A percentile compares a stretch with the other conserved stretches of the same genome.
These are phyloP conservation scores for Rhinoptilus africanus DNA, from an alignment of 2,113 vertebrate species.

Conservation along the genomic window DNA sequence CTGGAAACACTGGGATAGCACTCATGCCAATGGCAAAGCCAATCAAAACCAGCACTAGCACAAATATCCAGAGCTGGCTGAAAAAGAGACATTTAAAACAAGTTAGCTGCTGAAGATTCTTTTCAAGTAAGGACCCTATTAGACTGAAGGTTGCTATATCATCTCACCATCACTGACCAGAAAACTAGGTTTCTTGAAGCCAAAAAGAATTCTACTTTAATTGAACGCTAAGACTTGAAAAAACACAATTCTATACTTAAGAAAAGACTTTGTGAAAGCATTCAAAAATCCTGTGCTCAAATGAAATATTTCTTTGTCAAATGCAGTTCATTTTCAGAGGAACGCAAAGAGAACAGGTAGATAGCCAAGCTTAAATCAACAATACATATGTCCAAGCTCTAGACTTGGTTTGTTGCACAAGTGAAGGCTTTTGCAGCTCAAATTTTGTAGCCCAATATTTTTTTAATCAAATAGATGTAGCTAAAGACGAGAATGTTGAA, in stretches of 20 bases:
- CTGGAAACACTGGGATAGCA: conserved; percentile 87
- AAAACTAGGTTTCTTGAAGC: background rate
- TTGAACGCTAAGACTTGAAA: background rate
- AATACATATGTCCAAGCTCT: background rate
- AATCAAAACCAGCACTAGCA: conserved; percentile 82
- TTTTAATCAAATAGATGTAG: background rate
- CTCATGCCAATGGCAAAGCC: conserved; percentile 88
- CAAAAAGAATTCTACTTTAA: background rate
- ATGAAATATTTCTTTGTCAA: background rate
- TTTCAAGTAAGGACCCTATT: background rate
- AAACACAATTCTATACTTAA: background rate
- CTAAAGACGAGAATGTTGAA: background rate
- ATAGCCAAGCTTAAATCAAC: background rate
- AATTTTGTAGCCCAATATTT: background rate
- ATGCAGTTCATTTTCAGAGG: background rate
- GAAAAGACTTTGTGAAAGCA: background rate
- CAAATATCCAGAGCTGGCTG: conserved; percentile 90
- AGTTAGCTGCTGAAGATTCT: background rate
- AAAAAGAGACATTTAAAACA: conserved; percentile 25
- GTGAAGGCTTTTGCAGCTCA: background rate
- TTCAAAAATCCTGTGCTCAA: background rate
- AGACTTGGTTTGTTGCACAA: background rate
- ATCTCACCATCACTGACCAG: background rate
- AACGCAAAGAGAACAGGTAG: background rate
- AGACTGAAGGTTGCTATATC: background rate